These are phyloP conservation scores for Brachionus sp. DNA, from an alignment of 1,140 invertebrate species.

Conservation along the genomic window DNA sequence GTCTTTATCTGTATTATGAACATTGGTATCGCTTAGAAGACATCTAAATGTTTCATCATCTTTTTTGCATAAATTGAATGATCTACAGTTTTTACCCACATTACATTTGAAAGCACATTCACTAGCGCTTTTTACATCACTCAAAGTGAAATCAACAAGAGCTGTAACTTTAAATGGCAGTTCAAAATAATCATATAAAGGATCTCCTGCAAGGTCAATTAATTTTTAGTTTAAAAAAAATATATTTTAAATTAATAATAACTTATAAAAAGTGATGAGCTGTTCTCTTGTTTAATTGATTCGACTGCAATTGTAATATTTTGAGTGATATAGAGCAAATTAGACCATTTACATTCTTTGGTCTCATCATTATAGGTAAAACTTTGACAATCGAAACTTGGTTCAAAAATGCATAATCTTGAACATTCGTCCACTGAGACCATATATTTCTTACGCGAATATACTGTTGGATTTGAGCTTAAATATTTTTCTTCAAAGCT, in stretches of 20 bases:
- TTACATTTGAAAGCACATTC: conserved; percentile 44
- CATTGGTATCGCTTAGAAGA: conserved; percentile 16
- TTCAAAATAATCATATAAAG: conserved; percentile 37
- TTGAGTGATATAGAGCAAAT: background rate
- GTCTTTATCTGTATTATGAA: conserved; percentile 32
- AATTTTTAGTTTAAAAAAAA: background rate
- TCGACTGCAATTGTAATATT: background rate
- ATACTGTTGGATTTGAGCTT: background rate
- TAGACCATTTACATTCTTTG: conserved; percentile 32
- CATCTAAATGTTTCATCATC: conserved; percentile 28
- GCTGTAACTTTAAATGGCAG: conserved; percentile 35
- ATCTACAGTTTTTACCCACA: background rate
- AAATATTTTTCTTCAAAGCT: background rate
- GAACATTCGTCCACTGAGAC: conserved; percentile 9
- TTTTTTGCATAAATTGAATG: conserved; percentile 41
- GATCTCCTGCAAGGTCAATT: background rate
- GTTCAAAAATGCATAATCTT: conserved; percentile 16
- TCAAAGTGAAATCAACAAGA: conserved; percentile 12
- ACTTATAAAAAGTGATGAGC: background rate
- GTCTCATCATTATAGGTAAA: background rate
- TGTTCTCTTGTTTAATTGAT: background rate
- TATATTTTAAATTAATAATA: background rate
- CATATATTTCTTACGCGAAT: background rate
- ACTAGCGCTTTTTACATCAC: background rate
- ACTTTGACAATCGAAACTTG: conserved; percentile 21